Conservation (phyloP, 2,797 vertebrate species). For the Eurystomus glaucurus region DNA sequence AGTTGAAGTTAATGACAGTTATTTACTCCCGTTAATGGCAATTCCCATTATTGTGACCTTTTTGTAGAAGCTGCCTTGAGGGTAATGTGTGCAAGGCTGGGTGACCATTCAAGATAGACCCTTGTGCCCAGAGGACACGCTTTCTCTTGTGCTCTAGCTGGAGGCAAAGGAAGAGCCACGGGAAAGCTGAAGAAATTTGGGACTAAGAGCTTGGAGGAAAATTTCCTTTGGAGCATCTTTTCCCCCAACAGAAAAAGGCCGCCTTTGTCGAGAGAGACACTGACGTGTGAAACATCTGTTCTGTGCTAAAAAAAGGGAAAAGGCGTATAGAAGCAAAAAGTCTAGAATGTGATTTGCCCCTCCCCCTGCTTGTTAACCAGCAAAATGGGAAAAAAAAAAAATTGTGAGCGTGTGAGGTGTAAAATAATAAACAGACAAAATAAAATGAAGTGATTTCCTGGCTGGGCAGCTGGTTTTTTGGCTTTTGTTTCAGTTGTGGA, state of each 20-base stretch:
- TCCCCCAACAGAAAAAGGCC: constrained; percentile 1
- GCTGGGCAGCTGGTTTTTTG: neutral
- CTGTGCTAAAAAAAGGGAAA: constrained; percentile 60
- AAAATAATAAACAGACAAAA: neutral
- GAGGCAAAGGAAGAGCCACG: neutral
- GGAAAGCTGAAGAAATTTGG: neutral
- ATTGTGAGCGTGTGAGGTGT: neutral
- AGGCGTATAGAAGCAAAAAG: constrained; percentile 3
- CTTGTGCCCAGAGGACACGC: rapidly evolving
- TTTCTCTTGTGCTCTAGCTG: neutral
- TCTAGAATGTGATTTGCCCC: neutral
- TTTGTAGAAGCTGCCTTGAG: neutral
- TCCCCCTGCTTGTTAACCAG: constrained; percentile 1
- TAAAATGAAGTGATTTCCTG: constrained; percentile 13
- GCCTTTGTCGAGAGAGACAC: constrained; percentile 58
- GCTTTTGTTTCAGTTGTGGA: neutral
- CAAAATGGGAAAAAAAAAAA: neutral
- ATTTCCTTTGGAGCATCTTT: neutral
- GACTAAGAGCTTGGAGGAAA: neutral
- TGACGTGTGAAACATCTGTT: constrained; percentile 60
- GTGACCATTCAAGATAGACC: neutral
- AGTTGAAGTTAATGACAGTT: constrained; percentile 37
- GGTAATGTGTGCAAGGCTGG: neutral
- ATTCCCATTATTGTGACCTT: constrained; percentile 52
- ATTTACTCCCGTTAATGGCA: constrained; percentile 67